A percentile compares a stretch with the other conserved stretches of the same genome.
These are phyloP conservation scores for Camelus bactrianus DNA, from an alignment of 2,113 vertebrate species.

Conservation along the genomic window DNA sequence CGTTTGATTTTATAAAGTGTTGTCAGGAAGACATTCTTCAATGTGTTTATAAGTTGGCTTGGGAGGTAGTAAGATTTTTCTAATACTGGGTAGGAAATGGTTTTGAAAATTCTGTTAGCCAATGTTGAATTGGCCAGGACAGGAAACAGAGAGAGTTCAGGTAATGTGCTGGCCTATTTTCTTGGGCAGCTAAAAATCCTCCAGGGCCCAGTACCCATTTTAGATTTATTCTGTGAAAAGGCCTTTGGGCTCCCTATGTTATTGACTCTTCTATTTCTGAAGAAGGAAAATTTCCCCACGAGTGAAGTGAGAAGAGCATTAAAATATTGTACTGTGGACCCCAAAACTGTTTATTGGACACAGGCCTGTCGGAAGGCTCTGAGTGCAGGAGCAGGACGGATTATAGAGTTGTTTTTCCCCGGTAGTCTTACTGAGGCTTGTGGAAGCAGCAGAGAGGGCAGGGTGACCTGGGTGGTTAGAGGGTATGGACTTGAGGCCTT, in stretches of 20 bases:
- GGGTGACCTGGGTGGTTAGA: background rate
- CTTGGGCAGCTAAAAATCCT: background rate
- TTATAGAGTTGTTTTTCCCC: background rate
- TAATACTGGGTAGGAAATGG: background rate
- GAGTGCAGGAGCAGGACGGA: background rate
- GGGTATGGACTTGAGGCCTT: background rate
- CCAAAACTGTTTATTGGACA: background rate
- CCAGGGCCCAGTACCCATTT: background rate
- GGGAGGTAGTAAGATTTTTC: conserved; percentile 7
- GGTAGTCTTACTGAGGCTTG: background rate
- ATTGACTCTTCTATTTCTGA: background rate
- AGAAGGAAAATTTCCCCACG: background rate
- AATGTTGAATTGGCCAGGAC: background rate
- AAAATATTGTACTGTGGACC: background rate
- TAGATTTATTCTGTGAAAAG: background rate
- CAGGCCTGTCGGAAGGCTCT: background rate
- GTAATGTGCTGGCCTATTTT: background rate
- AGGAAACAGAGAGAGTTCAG: background rate
- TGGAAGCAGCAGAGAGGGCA: background rate
- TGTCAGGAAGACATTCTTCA: background rate
- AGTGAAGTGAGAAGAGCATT: background rate
- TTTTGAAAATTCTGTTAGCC: background rate
- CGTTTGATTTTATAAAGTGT: background rate
- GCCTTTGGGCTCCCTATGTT: background rate
- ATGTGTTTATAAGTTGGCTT: background rate